Base-by-base conservation (phyloP, 2,797 vertebrate species). In the Gymnocypris eckloni region DNA sequence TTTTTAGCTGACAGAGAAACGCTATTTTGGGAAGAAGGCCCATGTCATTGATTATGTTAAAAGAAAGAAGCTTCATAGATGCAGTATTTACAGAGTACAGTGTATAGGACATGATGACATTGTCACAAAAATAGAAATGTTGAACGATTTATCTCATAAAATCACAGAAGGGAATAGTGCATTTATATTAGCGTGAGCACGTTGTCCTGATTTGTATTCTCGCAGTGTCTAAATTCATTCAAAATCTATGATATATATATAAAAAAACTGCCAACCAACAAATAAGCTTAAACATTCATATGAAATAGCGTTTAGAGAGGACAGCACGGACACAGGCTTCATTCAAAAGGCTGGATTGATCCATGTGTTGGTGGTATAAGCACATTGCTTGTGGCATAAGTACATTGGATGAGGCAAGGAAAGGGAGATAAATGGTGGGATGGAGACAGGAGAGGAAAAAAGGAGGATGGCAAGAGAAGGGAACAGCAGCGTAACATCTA, bases 11-110 rank as follows among this genome's bases (percentile, higher is more conserved):
- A 80, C 45, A 89, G 77, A 50, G 83, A 66, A 81, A 87, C 66
- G 77, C 90, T 91, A 90, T 92, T 90, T 91, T 87, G 82, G 84
- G 88, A 83, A 86, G 83, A 77, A 84, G 67, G 86, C 80, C 71
- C 59, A 67, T 90, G 86, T 86, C 86, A 89, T 87, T 88, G 86
- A 91, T 89, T 90, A 90, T 87, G 86, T 82, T 90, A 82, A 87
- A 87, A 86, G 86, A 87, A 75, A 76, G 41, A 79, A 77, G 82
- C 83, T 90, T 80, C 77, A 79, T 6, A 83, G 66, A 67, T 1
- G 41, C 77, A 72, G 78, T 33, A 18, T 73, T 72, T 39, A 79
- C 81, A 72, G 50, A 45, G 28, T 75, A 22, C 45, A 56, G 39
- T 54, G 56, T 80, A 52, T 67, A 81, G 13, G 76, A 75, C 69